These are phyloP conservation scores for Zosterops hypoxanthus DNA, from an alignment of 2,113 vertebrate genomes.

Conservation along the genomic window DNA sequence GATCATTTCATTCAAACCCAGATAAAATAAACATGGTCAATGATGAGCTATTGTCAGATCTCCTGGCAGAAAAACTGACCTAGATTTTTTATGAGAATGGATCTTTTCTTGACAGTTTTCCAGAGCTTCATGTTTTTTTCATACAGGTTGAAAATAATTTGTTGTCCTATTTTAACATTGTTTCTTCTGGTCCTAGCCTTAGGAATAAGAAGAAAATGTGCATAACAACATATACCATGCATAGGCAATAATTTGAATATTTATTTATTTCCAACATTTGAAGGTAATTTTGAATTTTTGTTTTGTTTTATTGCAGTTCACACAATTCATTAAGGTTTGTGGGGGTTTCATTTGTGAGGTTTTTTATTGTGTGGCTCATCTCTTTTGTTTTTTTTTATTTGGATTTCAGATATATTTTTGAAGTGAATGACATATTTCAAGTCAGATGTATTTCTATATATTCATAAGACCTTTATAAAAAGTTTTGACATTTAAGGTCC, in stretches of 20 bases:
- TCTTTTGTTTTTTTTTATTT: background rate
- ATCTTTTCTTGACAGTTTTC: conserved; percentile 26
- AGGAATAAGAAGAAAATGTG: background rate
- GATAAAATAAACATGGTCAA: conserved; percentile 8
- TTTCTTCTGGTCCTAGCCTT: background rate
- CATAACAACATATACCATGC: background rate
- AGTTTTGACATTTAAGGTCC: background rate
- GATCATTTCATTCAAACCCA: background rate
- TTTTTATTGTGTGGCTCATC: background rate
- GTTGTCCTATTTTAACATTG: background rate
- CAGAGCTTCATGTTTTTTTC: conserved; percentile 46
- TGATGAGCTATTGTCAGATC: conserved; percentile 10
- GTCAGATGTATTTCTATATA: background rate
- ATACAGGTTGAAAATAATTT: conserved; percentile 2
- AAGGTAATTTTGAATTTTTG: background rate
- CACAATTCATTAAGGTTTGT: background rate
- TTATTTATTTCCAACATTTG: background rate
- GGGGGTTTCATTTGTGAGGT: background rate
- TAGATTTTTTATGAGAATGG: conserved; percentile 48
- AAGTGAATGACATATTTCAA: background rate
- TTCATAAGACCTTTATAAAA: background rate
- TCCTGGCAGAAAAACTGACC: background rate
- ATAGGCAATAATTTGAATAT: background rate
- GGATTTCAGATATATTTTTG: background rate
- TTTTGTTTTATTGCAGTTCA: background rate